These are phyloP conservation scores for Sarcophaga caerulescens DNA, from an alignment of 2,888 invertebrate genomes.

Conservation along the genomic window DNA sequence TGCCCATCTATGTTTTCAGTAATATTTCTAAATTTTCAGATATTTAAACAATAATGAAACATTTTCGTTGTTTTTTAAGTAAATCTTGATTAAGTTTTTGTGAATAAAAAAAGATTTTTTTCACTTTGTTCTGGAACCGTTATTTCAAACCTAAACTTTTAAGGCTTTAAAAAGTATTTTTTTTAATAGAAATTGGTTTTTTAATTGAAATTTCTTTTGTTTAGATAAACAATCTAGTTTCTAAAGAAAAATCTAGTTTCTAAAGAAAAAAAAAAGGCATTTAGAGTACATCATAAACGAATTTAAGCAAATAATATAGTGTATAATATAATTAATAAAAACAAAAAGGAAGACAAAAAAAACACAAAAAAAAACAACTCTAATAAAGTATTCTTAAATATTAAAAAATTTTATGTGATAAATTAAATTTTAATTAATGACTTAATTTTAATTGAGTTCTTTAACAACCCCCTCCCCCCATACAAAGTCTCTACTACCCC, in stretches of 20 bases:
- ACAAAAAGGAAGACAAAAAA: neutral
- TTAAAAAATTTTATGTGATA: constrained; percentile 57
- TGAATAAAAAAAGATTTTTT: too few relatives aligned
- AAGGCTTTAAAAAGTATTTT: too few relatives aligned
- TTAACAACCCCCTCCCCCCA: neutral
- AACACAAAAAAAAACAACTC: neutral
- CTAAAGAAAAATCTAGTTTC: neutral
- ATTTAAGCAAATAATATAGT: constrained; percentile 39
- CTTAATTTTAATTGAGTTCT: constrained; percentile 2
- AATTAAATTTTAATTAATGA: constrained; percentile 22
- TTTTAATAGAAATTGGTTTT: neutral
- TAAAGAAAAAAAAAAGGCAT: constrained; percentile 29
- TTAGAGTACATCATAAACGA: constrained; percentile 58
- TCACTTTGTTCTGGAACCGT: too few relatives aligned
- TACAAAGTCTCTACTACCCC: constrained; percentile 62
- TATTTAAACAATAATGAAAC: too few relatives aligned
- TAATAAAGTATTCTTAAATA: constrained; percentile 33
- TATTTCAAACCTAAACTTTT: too few relatives aligned
- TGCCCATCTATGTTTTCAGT: too few relatives aligned
- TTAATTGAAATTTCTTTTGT: neutral
- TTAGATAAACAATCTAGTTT: constrained; percentile 1
- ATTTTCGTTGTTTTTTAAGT: too few relatives aligned
- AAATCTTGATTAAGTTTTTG: too few relatives aligned
- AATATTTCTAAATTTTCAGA: too few relatives aligned
- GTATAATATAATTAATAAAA: constrained; percentile 10